Base-by-base conservation (phyloP, 2,113 vertebrate genomes). In the Aptenodytes forsteri region DNA sequence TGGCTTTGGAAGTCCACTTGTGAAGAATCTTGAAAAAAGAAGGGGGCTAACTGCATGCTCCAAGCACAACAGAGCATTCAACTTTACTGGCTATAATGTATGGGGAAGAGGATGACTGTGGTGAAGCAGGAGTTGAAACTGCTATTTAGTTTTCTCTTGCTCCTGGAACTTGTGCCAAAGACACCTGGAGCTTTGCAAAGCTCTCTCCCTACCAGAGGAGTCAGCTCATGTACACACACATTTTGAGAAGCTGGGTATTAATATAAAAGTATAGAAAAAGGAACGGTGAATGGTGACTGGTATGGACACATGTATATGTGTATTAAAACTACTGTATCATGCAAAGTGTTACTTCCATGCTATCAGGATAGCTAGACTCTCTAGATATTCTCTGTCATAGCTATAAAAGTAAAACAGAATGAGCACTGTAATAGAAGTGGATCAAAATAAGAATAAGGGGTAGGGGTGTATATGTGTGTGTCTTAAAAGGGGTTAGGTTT, bases 1-100 rank as follows among this genome's bases (percentile, higher is more conserved):
- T 64, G 4, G 50, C 17, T 67, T 93, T 27, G 6, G 21, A 65
- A 84, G 5, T 62, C 62, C 15, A 62, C 4, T 40, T 82, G 15
- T 62, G 70, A 52, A 71, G 65, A 82, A 54, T 42, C 27, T 55
- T 54, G 34, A n/a, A 61, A 75, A 61, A 69, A 42, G 17, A 52
- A 15, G 9, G 7, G 5, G 1, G 2, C 3, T 67, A 62, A 47
- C 4, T 56, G 19, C 8, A 40, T 38, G 8, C 4, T 3, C 0
- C 8, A 70, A 23, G 7, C 13, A 52, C 7, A 7, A 55, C 11
- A 84, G n/a, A 38, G 3, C 13, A 80, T 69, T 59, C 17, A 23
- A 2, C 65, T 94, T 90, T 52, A 8, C 14, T 36, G 4, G 4
- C 5, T 83, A 2, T 59, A 66, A n/a, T 32, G 2, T 38, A 34